Evolutionary conservation across 2,888 invertebrate genomes (phyloP), one percentile per base, ranked within the genome.

Genomic region (Dromius quadrimaculatus): DNA sequence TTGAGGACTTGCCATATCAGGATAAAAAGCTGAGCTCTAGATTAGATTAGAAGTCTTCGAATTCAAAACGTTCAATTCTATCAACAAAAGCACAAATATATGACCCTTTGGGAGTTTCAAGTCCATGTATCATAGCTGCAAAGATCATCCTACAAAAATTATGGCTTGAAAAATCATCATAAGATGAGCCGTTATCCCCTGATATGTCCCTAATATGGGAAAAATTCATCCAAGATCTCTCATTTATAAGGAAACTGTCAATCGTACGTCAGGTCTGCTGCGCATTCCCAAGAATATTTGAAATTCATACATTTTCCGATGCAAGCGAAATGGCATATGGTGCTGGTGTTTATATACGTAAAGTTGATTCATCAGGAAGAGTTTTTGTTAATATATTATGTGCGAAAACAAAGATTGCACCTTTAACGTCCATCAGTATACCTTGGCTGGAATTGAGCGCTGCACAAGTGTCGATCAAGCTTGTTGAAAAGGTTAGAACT

Each of bases 21-120:
- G 6, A 5, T 6, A 28, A 5, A 28, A 3, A 28, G 28, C 8
- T 28, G 28, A 8, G 28, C 43, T 17, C 43, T 9, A 41, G 9
- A 9, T 17, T 41, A 15, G 13, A 41, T 9, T 17, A 5, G 9
- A 4, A 41, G 3, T 41, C 43, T 41, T 11, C 4, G 4, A 28
- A n/a, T n/a, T 34, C 43, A 15, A 41, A 41, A 9, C 43, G 43
- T 9, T 15, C 17, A 41, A 41, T 41, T 41, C 43, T 41, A 3
- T 11, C 43, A 9, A 3, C 9, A 4, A 41, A 5, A 41, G 13
- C 43, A 5, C 43, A 9, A 41, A 41, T 41, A 15, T 41, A 15
- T 41, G 43, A 41, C 9, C 34, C 34, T 34, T 9, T 34, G 8
- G 8, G 34, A 34, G 8, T 34, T 8, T 8, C n/a, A n/a, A n/a